These are phyloP conservation scores for Murina feae DNA, from an alignment of 2,113 vertebrate species.

Conservation along the genomic window DNA sequence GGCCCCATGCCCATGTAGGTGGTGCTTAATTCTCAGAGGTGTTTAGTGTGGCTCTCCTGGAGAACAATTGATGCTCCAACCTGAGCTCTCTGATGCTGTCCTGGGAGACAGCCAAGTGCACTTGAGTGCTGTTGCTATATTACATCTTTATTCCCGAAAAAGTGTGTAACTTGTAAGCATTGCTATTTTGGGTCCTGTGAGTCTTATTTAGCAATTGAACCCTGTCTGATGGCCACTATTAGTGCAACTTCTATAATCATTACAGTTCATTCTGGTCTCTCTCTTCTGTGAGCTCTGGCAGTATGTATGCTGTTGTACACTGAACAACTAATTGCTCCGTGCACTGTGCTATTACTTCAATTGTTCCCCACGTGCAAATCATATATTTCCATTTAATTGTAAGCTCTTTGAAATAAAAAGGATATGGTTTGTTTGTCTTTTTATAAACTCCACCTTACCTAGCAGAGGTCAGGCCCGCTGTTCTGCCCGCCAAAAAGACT, in stretches of 20 bases:
- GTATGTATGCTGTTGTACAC: not conserved
- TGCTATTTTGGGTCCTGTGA: not conserved
- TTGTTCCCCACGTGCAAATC: not conserved
- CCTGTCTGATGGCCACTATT: not conserved
- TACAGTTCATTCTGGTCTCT: not conserved
- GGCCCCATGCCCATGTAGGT: too few species aligned
- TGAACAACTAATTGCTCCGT: not conserved
- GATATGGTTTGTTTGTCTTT: not conserved
- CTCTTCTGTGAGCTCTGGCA: not conserved
- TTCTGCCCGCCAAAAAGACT: not conserved
- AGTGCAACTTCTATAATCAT: not conserved
- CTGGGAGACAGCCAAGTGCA: not conserved
- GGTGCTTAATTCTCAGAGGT: not conserved
- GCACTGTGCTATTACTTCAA: not conserved
- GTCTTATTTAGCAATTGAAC: not conserved
- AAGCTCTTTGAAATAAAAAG: not conserved
- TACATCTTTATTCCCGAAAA: not conserved
- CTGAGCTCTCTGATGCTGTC: not conserved
- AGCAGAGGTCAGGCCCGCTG: not conserved
- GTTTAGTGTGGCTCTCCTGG: not conserved
- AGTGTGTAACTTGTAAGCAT: not conserved
- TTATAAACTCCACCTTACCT: not conserved
- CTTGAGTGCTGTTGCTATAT: not conserved
- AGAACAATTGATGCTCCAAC: fast-evolving
- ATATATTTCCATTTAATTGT: not conserved